Percentiles rank a stretch among this genome's conserved stretches.
Evolutionary conservation across 2,888 invertebrate genomes (phyloP).

Genomic region (Helobdella robusta): DNA sequence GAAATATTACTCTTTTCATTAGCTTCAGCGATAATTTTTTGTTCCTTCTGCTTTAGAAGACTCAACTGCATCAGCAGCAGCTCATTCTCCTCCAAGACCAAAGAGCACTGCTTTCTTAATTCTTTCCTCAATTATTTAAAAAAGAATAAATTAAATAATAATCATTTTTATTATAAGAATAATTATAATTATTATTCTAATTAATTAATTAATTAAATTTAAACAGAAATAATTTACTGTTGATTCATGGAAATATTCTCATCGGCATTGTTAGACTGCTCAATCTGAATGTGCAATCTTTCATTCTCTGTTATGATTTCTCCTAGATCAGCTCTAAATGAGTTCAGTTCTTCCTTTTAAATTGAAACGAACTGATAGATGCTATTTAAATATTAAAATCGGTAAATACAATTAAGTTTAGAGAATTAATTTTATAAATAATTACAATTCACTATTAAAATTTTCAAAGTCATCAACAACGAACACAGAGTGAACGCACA

Average conservation of each 20-base stretch:
- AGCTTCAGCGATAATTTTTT: no score
- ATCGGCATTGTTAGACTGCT: conserved; percentile 33
- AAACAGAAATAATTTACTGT: conserved; percentile 37
- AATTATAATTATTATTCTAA: neutral
- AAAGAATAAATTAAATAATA: neutral
- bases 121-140: conserved; percentile 39
- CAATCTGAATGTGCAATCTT: conserved; percentile 38
- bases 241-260: conserved; percentile 40
- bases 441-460: no score
- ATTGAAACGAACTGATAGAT: neutral
- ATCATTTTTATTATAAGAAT: neutral
- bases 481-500: no score
- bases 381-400: neutral
- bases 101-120: conserved; percentile 46
- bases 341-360: conserved; percentile 33
- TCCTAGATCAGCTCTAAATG: conserved; percentile 38
- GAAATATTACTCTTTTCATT: no score
- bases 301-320: conserved; percentile 44
- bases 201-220: neutral
- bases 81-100: conserved; percentile 50
- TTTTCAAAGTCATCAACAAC: no score
- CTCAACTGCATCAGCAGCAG: conserved; percentile 46
- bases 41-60: conserved; percentile 45
- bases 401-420: neutral
- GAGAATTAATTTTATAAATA: neutral